phyloP scores from a whole-genome alignment of 2,113 vertebrate genomes.

The Donacobius atricapilla region DNA sequence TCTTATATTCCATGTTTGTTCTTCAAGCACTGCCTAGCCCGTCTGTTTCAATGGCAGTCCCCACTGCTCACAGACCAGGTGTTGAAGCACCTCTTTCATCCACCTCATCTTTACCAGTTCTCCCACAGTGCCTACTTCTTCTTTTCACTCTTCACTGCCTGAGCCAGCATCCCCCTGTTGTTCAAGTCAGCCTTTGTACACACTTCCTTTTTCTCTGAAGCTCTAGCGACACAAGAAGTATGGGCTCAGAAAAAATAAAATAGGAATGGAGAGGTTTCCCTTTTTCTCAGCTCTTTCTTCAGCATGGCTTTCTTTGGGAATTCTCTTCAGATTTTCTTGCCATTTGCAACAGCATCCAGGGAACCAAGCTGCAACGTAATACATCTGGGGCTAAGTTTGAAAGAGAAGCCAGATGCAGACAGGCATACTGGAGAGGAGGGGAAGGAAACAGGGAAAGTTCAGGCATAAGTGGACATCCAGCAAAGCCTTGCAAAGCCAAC shows the following conservation, averaged over 20 bases:
- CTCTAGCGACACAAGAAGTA: neutral
- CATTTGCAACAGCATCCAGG: neutral
- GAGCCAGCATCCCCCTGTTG: neutral
- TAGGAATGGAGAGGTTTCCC: neutral
- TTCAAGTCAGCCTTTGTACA: conserved; percentile 24
- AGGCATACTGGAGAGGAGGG: neutral
- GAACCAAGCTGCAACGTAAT: neutral
- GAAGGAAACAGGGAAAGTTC: conserved; percentile 6
- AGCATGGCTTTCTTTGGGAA: neutral
- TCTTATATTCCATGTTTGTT: neutral
- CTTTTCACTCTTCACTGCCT: conserved; percentile 39
- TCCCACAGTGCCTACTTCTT: conserved; percentile 39
- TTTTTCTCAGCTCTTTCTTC: neutral
- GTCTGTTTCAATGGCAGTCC: neutral
- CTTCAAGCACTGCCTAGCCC: neutral
- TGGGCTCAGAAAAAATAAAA: neutral
- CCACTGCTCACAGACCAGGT: neutral
- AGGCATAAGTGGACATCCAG: neutral
- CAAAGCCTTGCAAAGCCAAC: conserved; percentile 27
- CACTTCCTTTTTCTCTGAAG: conserved; percentile 49
- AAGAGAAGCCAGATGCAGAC: neutral
- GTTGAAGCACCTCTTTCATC: neutral
- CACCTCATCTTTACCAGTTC: neutral
- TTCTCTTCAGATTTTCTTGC: neutral
- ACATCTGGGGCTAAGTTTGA: neutral